Base-by-base conservation (phyloP, 2,797 vertebrate genomes). In the Sitta carolinensis region DNA sequence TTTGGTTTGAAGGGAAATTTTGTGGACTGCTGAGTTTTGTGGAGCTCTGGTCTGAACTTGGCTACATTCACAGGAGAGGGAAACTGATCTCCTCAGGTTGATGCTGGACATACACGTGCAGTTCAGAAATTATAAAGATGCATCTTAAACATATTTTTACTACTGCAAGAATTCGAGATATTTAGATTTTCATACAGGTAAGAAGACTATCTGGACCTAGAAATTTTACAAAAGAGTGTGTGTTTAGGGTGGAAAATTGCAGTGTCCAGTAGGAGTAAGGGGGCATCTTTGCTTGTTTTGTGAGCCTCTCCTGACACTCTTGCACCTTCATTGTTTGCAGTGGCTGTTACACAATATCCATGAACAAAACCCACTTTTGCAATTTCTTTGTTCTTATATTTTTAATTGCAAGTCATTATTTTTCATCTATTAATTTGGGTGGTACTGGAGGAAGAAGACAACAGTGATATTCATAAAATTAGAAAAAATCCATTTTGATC, bases 101-200 rank as follows among this genome's bases (percentile, higher is more conserved):
- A 13, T 7, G 3, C 20, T 59, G n/a, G 23, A 9, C 21, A 14
- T 11, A 22, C 16, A 18, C 1, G 1, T 57, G 21, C 20, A 4
- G 16, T 38, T 79, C 63, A 69, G 30, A 88, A 81, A 32, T 8
- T 0, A 11, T 45, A 69, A 80, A 59, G 11, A 1, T 22, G 3
- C 1, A 5, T n/a, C 25, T 55, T 73, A 32, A 54, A 7, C 7
- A 4, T 47, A 5, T 42, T 40, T 72, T 72, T 57, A 74, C 58
- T 66, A 34, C 5, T 43, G 16, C 5, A 57, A 52, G 4, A 77
- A 45, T 62, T 66, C 0, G 2, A 34, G 10, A 38, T 62, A 19
- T 30, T 59, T 69, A 34, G 26, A 18, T 66, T 84, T 83, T 74
- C 7, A 0, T 52, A 17, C 7, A 59, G 7, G 4, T 43, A 40